Percentiles rank a stretch among this genome's conserved stretches.
Conservation (phyloP, 2,113 vertebrate species). For the Pachyramphus minor region DNA sequence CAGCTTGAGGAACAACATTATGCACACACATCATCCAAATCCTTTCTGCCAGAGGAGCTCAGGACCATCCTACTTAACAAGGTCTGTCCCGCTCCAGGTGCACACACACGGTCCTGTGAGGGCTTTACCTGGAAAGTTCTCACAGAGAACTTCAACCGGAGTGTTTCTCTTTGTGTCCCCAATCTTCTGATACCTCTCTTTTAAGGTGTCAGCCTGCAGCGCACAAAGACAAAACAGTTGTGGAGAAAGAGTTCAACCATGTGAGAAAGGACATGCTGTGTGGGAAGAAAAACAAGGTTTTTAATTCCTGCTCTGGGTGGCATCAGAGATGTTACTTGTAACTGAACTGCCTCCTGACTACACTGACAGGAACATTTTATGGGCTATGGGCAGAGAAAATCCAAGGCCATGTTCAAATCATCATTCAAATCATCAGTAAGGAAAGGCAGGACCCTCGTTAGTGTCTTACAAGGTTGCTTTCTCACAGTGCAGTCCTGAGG, state of each 20-base stretch:
- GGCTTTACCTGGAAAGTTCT: conserved; percentile 93
- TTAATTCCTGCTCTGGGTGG: neutral
- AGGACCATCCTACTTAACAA: neutral
- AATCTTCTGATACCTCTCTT: conserved; percentile 99
- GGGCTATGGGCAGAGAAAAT: neutral
- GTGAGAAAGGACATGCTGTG: neutral
- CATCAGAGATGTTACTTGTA: neutral
- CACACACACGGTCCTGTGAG: neutral
- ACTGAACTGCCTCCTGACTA: neutral
- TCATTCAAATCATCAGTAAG: too few relatives aligned
- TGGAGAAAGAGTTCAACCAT: conserved; percentile 44
- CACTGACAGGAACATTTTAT: neutral
- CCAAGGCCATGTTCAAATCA: neutral
- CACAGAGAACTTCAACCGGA: conserved; percentile 98
- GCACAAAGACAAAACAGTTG: conserved; percentile 53
- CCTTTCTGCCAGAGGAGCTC: neutral
- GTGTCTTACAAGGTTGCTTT: neutral
- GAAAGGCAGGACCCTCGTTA: neutral
- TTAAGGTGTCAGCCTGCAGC: conserved; percentile 93
- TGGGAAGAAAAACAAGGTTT: neutral
- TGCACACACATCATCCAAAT: neutral
- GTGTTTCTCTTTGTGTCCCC: conserved; percentile 99
- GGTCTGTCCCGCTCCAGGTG: neutral
- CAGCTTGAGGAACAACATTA: neutral
- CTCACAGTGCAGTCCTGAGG: neutral